Evolutionary conservation across 2,113 vertebrate genomes (phyloP).

Genomic region (Mellivora capensis): DNA sequence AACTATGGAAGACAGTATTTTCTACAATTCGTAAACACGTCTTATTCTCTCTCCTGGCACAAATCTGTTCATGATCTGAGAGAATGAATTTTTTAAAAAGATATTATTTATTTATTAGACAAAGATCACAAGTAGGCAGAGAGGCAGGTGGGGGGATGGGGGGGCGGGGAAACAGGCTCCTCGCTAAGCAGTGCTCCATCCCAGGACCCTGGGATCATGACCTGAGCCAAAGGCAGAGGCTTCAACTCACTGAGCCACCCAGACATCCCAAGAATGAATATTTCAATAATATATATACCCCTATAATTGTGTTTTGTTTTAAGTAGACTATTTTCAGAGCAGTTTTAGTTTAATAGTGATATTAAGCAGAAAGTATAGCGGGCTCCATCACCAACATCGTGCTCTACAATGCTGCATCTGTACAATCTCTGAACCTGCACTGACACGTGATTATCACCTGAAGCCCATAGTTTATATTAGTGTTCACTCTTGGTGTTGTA

Average conservation of each 20-base stretch:
- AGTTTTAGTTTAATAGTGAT: neutral
- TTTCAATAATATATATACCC: neutral
- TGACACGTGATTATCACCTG: neutral
- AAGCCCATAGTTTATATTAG: neutral
- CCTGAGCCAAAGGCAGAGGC: too few relatives aligned
- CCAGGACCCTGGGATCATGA: too few relatives aligned
- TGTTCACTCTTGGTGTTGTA: neutral
- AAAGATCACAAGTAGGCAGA: too few relatives aligned
- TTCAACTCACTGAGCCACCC: too few relatives aligned
- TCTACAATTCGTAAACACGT: neutral
- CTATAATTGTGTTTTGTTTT: neutral
- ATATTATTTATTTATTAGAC: too few relatives aligned
- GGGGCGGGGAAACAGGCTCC: too few relatives aligned
- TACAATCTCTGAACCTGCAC: neutral
- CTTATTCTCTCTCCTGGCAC: neutral
- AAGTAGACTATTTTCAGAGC: neutral
- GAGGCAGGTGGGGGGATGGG: too few relatives aligned
- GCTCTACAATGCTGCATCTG: neutral
- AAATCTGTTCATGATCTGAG: neutral
- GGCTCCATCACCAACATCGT: neutral
- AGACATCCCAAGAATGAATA: neutral
- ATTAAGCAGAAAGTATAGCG: neutral
- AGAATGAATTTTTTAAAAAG: too few relatives aligned
- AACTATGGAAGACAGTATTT: neutral
- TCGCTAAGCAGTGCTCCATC: too few relatives aligned